These are phyloP conservation scores for Xenopus petersii DNA, from an alignment of 2,797 vertebrate species.

Conservation along the genomic window DNA sequence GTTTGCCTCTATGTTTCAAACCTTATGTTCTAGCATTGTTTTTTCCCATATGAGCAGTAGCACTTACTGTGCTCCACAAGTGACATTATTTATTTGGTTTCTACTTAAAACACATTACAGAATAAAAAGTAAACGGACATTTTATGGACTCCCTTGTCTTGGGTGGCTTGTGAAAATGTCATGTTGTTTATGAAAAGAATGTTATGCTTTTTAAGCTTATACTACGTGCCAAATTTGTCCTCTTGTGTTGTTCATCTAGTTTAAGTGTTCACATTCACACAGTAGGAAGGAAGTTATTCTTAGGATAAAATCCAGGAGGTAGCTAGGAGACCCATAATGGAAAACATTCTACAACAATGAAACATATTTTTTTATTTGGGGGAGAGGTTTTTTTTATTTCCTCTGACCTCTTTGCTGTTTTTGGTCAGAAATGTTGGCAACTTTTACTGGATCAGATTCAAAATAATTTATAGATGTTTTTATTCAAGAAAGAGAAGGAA, in stretches of 20 bases:
- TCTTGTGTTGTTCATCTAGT: not conserved
- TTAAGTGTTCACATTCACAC: conserved; percentile 16
- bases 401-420: conserved; percentile 14
- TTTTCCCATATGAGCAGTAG: no score
- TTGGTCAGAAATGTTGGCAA: conserved; percentile 19
- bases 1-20: no score
- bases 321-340: conserved; percentile 12
- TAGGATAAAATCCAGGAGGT: conserved; percentile 33
- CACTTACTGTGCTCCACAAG: no score
- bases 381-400: conserved; percentile 21
- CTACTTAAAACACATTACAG: no score
- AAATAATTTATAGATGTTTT: conserved; percentile 15
- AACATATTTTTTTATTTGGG: conserved; percentile 14
- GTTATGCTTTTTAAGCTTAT: not conserved
- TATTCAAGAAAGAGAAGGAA: not conserved
- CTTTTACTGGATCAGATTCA: conserved; percentile 7
- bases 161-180: no score
- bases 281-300: conserved; percentile 42
- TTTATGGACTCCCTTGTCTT: no score
- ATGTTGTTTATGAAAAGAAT: no score
- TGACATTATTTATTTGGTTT: no score
- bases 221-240: not conserved
- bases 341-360: conserved; percentile 34
- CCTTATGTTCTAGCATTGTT: no score
- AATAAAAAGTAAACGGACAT: no score